These are phyloP conservation scores for Drosophila vallismaia DNA, from an alignment of 2,888 invertebrate species.

Conservation along the genomic window DNA sequence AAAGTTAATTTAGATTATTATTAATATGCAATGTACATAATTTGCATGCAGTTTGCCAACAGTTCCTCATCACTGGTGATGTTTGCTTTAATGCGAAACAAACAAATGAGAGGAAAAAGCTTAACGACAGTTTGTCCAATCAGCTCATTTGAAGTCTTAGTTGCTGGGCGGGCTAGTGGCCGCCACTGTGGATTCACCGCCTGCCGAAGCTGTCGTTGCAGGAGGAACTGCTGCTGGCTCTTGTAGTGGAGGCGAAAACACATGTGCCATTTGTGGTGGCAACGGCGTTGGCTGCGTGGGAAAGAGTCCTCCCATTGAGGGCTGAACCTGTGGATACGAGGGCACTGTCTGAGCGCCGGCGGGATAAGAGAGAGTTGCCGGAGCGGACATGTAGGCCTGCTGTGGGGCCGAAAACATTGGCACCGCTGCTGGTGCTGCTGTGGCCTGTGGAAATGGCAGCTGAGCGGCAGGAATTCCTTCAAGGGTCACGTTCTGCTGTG, in stretches of 20 bases:
- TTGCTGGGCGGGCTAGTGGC: conserved; percentile 52
- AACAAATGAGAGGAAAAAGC: conserved; percentile 54
- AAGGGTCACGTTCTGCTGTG: conserved; percentile 35
- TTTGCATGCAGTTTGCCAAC: conserved; percentile 25
- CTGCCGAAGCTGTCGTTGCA: conserved; percentile 11
- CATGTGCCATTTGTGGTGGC: conserved; percentile 78
- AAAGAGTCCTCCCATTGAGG: conserved; percentile 78
- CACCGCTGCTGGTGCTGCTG: conserved; percentile 57
- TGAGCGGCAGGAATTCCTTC: conserved; percentile 68
- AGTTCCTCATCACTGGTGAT: conserved; percentile 40
- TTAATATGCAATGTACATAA: conserved; percentile 40
- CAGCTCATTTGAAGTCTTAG: conserved; percentile 38
- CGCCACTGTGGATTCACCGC: conserved; percentile 29
- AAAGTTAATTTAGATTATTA: conserved; percentile 40
- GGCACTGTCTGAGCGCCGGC: conserved; percentile 81
- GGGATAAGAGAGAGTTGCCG: conserved; percentile 77
- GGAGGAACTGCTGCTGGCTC: conserved; percentile 16
- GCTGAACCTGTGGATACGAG: conserved; percentile 83
- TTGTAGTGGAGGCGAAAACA: conserved; percentile 49
- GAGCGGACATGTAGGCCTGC: conserved; percentile 80
- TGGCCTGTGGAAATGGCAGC: conserved; percentile 76
- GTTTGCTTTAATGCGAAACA: conserved; percentile 50
- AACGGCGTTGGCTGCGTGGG: conserved; percentile 76
- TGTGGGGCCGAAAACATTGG: conserved; percentile 79
- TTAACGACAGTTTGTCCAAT: conserved; percentile 61